Base-by-base conservation (phyloP, 1,140 invertebrate genomes). In the Trachymyrmex septentrionalis region DNA sequence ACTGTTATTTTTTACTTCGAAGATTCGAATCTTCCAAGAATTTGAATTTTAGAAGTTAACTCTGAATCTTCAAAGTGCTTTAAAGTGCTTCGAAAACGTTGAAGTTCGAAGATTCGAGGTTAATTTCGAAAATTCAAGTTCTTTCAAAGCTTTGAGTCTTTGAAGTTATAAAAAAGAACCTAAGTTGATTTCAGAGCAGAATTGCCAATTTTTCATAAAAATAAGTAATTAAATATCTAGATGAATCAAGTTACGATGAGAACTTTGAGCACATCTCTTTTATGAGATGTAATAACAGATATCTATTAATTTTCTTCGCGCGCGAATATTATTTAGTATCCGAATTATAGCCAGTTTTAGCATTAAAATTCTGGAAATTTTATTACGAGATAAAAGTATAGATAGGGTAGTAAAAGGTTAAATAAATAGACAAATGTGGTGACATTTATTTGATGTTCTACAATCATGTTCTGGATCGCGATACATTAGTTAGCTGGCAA, bases 371-470 rank as follows among this genome's bases (percentile, higher is more conserved):
- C 30, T 55, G 16, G 21, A 14, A 55, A 38, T 10, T 69, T 81
- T 69, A 53, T 67, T 24, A 30, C 44, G 38, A 50, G 63, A 38
- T 53, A 24, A 53, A 67, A 34, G n/a, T n/a, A 67, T 24, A 38
- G 48, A 67, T 38, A 80, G n/a, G n/a, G n/a, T n/a, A n/a, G 48
- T 55, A 69, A 69, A 55, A 69, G 63, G n/a, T 6, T 53, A 67
- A 2, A 38, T 69, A 55, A 50, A 55, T 64, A 53, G 77, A 69
- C 4, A 55, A 12, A 50, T 50, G 7, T 50, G 7, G 48, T 80
- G 38, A 63, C 55, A 48, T 84, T 84, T 75, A 84, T 75, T 84
- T 21, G 34, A 4, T 84, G 55, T 75, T 63, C 24, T 27, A n/a
- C 34, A 38, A 75, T 73, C 67, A 61, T 48, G 38, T 75, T 44